A percentile compares a stretch with the other conserved stretches of the same genome.
Conservation (phyloP, 2,888 invertebrate genomes). For the Drosophila borealis region DNA sequence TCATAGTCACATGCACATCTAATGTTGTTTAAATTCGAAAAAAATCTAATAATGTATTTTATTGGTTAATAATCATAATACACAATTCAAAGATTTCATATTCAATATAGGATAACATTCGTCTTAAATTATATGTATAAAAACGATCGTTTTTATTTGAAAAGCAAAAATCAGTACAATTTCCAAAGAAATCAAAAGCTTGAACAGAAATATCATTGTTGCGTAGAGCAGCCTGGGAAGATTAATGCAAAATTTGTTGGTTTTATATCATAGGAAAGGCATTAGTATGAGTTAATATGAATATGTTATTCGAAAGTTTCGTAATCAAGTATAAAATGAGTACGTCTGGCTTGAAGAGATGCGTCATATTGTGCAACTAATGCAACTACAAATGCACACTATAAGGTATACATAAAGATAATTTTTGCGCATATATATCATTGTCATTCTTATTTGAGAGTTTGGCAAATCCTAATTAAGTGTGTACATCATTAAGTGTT, state of each 20-base stretch:
- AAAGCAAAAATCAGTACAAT: constrained; percentile 53
- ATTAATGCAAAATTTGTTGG: constrained; percentile 19
- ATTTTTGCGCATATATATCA: constrained; percentile 2
- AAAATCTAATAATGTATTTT: constrained; percentile 61
- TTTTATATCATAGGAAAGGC: constrained; percentile 30
- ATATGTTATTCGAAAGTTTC: constrained; percentile 8
- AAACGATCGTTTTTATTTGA: constrained; percentile 19
- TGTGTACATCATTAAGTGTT: constrained; percentile 41
- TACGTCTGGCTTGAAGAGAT: constrained; percentile 7
- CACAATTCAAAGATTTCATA: constrained; percentile 59
- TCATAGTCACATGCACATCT: too few species aligned
- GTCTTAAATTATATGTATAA: constrained; percentile 28
- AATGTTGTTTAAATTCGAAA: constrained; percentile 28
- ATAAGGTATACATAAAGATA: constrained; percentile 14
- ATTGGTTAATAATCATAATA: constrained; percentile 56
- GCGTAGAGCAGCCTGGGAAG: constrained; percentile 44
- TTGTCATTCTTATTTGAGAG: constrained; percentile 7
- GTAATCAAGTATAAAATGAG: constrained; percentile 18
- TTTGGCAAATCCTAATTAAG: constrained; percentile 30
- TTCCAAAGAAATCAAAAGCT: constrained; percentile 44
- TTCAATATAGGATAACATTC: constrained; percentile 61
- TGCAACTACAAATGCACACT: constrained; percentile 33
- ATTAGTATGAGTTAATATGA: background rate
- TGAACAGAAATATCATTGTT: constrained; percentile 47
- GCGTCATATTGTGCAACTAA: constrained; percentile 16